Base-by-base conservation (phyloP, 2,113 vertebrate species). In the Urocynchramus pylzowi region DNA sequence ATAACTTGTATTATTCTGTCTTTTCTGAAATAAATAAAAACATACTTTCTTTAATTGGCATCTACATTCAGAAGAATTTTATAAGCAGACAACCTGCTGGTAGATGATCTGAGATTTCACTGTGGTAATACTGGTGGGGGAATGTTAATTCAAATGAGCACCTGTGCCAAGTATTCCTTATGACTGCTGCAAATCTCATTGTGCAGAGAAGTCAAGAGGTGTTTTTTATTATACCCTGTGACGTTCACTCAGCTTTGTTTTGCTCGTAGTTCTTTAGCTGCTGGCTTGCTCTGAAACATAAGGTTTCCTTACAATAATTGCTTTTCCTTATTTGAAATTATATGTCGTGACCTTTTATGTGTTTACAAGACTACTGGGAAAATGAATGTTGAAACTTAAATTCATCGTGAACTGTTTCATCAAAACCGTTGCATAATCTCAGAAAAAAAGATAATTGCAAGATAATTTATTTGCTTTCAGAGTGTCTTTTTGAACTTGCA, bases 381-480 rank as follows among this genome's bases (percentile, higher is more conserved):
- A 95, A 92, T 39, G 23, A 57, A 81, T 93, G 73, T 82, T 78
- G 92, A 93, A 93, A 94, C 61, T 18, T 57, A 93, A 90, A 89
- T 97, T 94, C 94, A 95, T 87, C 69, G 87, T 71, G 56, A 68
- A 44, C 41, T 71, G 19, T 39, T 95, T 90, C 77, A 65, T 94
- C 76, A 82, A 87, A 93, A 84, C 31, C 1, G 1, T 84, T 93
- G 60, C 79, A 68, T 92, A 94, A 94, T 87, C 23, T 84, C 65
- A 76, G 77, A 54, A 78, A 65, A 87, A 83, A 92, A 75, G 31
- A 31, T 68, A 85, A 91, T 69, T 82, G 63, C 31, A 53, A 71
- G 49, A 71, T 61, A 53, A 78, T 47, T 60, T 84, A 44, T 37
- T 84, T 93, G 44, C 63, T 89, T 92, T 86, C 39, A 22, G 42